Evolutionary conservation across 2,888 invertebrate species (phyloP), one percentile per base, ranked within the genome.

Genomic region (Pyrrhia umbra): DNA sequence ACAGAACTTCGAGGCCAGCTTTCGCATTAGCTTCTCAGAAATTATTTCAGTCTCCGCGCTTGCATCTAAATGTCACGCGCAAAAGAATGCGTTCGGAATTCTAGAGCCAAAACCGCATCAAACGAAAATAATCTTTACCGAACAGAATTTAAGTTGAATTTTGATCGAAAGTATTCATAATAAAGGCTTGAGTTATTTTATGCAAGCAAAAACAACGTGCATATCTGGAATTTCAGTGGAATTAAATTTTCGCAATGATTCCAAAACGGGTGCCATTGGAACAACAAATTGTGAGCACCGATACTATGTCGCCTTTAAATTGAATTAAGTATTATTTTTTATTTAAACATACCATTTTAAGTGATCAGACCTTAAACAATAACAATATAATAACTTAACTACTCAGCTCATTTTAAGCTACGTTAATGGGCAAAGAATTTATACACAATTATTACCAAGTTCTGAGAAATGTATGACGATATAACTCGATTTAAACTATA

Each of bases 321-420:
- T 64, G 63, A 64, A 78, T 78, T 86, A 83, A 82, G 68, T 79
- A 81, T 80, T n/a, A 75, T 82, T 80, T 81, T 85, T 77, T 73
- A 72, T 66, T 60, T 39, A 66, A 79, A 75, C 78, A 75, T 73
- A 75, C 80, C 84, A 81, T 85, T 83, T 84, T 39, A 64, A 81
- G 74, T 60, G 45, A 69, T 78, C 79, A 75, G 74, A 75, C 75
- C 76, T 84, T 82, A 84, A 82, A 87, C 85, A 87, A 87, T 87
- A 88, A 86, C 83, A 83, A 83, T 88, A 87, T 91, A 92, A 92
- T 92, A 90, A 92, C 92, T 92, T 92, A 90, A 92, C 91, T 90
- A 88, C 89, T 80, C 79, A 78, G 85, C 77, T 82, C 78, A 81
- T 83, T 86, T 83, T 74, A 65, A 70, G 61, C 64, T 82, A 68